Evolutionary conservation across 2,888 invertebrate genomes (phyloP).

Genomic region (Apeira syringaria): DNA sequence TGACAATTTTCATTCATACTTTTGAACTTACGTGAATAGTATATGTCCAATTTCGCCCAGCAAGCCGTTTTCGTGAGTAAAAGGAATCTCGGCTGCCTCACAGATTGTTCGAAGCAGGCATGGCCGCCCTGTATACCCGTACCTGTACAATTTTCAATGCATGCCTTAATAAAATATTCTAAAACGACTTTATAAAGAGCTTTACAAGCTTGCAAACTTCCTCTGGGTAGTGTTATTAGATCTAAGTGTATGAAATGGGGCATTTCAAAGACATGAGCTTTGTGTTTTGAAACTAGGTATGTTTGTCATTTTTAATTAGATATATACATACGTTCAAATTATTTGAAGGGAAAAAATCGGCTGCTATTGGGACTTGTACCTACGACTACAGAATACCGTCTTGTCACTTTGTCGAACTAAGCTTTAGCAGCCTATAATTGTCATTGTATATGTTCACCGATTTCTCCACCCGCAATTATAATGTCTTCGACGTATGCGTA

Average conservation of each 20-base stretch:
- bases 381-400: too few relatives aligned
- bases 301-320: too few relatives aligned
- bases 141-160: slow-evolving; percentile 69
- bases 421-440: too few relatives aligned
- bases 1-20: slow-evolving; percentile 16
- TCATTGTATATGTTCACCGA: too few relatives aligned
- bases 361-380: too few relatives aligned
- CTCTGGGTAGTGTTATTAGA: slow-evolving; percentile 1
- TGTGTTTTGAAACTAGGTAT: too few relatives aligned
- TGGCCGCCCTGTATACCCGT: slow-evolving; percentile 86
- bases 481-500: too few relatives aligned
- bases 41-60: slow-evolving; percentile 90
- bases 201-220: slow-evolving; percentile 25
- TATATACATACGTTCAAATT: too few relatives aligned
- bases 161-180: slow-evolving; percentile 45
- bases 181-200: slow-evolving; percentile 38
- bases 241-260: neutral
- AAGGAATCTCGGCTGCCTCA: slow-evolving; percentile 87
- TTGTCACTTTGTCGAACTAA: too few relatives aligned
- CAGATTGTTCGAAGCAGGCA: slow-evolving; percentile 91
- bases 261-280: slow-evolving; percentile 1
- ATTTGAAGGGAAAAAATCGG: too few relatives aligned
- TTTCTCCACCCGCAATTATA: too few relatives aligned
- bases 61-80: slow-evolving; percentile 87
- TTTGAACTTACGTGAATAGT: slow-evolving; percentile 87